Conservation (phyloP, 2,797 vertebrate genomes). For the Alosa sapidissima region DNA sequence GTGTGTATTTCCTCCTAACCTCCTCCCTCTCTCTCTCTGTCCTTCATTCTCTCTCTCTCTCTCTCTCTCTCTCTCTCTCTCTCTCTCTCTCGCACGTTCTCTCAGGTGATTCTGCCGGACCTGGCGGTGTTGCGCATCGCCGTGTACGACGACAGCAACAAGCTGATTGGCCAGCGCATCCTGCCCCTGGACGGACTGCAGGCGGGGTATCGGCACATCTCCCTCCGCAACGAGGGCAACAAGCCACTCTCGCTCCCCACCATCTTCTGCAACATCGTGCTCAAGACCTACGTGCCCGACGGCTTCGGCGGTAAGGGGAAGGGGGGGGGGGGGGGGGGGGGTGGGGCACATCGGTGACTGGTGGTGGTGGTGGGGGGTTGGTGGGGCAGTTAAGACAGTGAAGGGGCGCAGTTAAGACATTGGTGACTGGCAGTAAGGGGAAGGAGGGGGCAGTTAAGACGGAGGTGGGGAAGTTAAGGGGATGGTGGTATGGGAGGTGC, state of each 20-base stretch:
- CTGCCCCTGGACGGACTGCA: constrained; percentile 96
- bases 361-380: too few relatives aligned
- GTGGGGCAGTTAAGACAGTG: too few relatives aligned
- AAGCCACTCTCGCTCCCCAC: constrained; percentile 95
- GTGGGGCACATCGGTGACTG: not conserved
- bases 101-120: constrained; percentile 94
- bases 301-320: constrained; percentile 90
- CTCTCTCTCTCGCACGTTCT: not conserved
- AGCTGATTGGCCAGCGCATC: constrained; percentile 95
- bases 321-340: not conserved
- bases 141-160: constrained; percentile 97
- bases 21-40: not conserved
- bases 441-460: too few relatives aligned
- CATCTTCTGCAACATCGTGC: constrained; percentile 98
- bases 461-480: too few relatives aligned
- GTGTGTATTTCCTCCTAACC: too few relatives aligned
- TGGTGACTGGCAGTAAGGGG: too few relatives aligned
- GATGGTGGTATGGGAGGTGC: too few relatives aligned
- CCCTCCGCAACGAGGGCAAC: constrained; percentile 96
- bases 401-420: too few relatives aligned
- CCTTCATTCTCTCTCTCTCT: not conserved
- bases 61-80: too few relatives aligned
- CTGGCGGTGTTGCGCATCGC: constrained; percentile 95
- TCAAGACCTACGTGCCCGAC: constrained; percentile 98
- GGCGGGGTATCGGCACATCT: constrained; percentile 97